Percentiles rank a stretch among this genome's conserved stretches.
These are phyloP conservation scores for Vollenhovia emeryi DNA, from an alignment of 1,140 invertebrate species.

Conservation along the genomic window DNA sequence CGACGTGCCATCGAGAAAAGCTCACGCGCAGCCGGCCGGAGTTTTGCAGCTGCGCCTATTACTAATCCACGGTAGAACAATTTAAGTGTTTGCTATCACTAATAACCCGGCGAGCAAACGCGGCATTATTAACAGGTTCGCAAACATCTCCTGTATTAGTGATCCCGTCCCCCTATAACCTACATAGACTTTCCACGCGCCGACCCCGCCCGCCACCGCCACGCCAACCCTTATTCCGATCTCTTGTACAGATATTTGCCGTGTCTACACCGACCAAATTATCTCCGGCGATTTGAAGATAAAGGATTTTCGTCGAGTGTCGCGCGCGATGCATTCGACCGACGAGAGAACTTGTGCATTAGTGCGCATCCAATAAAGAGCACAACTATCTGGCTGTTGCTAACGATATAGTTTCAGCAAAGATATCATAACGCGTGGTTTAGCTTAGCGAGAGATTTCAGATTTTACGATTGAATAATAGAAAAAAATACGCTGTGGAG, in stretches of 20 bases:
- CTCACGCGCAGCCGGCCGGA: constrained; percentile 30
- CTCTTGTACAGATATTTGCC: constrained; percentile 83
- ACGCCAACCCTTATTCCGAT: constrained; percentile 78
- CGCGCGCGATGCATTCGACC: constrained; percentile 28
- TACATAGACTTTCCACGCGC: constrained; percentile 76
- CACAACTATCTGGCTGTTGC: not conserved
- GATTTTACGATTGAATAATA: not conserved
- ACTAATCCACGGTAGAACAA: constrained; percentile 79
- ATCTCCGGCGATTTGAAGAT: constrained; percentile 80
- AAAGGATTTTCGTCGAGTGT: constrained; percentile 77
- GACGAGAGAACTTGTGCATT: constrained; percentile 47
- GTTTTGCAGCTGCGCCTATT: constrained; percentile 74
- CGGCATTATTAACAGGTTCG: constrained; percentile 83
- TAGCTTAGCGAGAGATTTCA: not conserved
- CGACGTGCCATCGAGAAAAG: constrained; percentile 54
- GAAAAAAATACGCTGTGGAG: not conserved
- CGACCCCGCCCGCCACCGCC: constrained; percentile 56
- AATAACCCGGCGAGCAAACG: constrained; percentile 82
- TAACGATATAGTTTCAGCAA: not conserved
- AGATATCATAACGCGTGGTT: not conserved
- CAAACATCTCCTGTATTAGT: constrained; percentile 82
- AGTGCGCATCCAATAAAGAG: constrained; percentile 25
- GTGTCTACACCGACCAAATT: constrained; percentile 81
- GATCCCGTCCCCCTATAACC: constrained; percentile 78
- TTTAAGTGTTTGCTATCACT: constrained; percentile 82